Evolutionary conservation across 2,888 invertebrate genomes (phyloP), one percentile per base, ranked within the genome.

Genomic region (Aporophyla lueneburgensis): DNA sequence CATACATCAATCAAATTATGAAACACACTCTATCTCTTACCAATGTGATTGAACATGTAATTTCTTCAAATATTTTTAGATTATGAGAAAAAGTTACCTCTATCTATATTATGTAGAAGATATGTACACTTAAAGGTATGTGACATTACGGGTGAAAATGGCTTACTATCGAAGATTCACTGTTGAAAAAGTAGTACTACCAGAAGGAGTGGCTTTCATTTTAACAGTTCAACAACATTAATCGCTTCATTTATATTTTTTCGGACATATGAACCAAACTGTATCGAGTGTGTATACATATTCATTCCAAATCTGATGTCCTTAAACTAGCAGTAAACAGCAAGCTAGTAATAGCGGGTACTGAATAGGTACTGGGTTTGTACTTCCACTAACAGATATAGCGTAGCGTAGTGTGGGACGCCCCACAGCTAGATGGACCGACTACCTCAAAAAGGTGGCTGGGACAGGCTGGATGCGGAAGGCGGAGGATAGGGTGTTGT

Each of bases 301-400:
- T 87, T 86, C 80, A 87, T 84, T 63, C 79, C 76, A 77, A 83
- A 83, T 81, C 53, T 66, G 65, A 58, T 59, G 72, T 74, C 75
- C 66, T 80, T 71, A 74, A 80, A 58, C 83, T 54, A 27, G 49
- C 62, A 76, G 83, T 83, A 83, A 83, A 80, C 68, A 74, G 71
- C 51, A 53, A n/a, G 71, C 68, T 12, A 69, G 71, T 66, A 46
- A 69, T 68, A 33, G 3, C 33, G 33, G 33, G 68, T 56, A 16
- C 54, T 14, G 33, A 51, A 27, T 53, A 46, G 43, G 43, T 43
- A 85, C 81, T 82, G 81, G 49, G 71, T 76, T 61, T 58, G 58
- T 62, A 66, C 43, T 65, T 80, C 43, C 49, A 59, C 53, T 19
- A 66, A 67, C 65, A 69, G n/a, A n/a, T n/a, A n/a, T n/a, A n/a